Evolutionary conservation across 1,140 invertebrate genomes (phyloP).

Genomic region (Ostrea denselamellosa): DNA sequence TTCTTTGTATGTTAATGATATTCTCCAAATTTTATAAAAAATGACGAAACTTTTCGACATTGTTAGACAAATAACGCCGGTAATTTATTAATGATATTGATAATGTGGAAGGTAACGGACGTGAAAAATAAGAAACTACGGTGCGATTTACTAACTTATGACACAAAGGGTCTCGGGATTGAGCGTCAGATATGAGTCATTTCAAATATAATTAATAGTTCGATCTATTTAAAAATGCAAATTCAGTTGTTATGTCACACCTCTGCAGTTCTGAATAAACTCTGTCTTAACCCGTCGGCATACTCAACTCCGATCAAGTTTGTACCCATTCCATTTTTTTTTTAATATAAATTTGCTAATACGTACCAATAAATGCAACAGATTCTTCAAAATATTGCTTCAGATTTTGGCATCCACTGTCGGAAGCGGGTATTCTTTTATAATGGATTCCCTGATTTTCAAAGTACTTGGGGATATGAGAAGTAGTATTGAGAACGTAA

Average conservation of each 20-base stretch:
- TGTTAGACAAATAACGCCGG: neutral
- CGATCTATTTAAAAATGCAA: slow-evolving; percentile 18
- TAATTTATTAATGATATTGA: neutral
- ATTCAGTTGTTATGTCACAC: neutral
- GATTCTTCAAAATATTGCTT: slow-evolving; percentile 95
- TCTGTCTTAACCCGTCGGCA: neutral
- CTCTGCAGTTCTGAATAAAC: neutral
- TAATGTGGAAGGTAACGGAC: neutral
- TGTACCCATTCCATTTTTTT: neutral
- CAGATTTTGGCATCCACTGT: slow-evolving; percentile 92
- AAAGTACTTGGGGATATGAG: slow-evolving; percentile 86
- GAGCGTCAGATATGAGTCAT: slow-evolving; percentile 23
- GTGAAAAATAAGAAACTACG: neutral
- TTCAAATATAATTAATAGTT: slow-evolving; percentile 7
- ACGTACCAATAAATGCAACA: slow-evolving; percentile 93
- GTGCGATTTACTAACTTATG: neutral
- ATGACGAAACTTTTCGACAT: neutral
- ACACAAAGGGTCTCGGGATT: neutral
- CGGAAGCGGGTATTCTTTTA: slow-evolving; percentile 90
- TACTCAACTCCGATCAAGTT: neutral
- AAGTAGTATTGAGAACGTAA: slow-evolving; percentile 88
- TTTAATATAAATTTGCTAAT: neutral
- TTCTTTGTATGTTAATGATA: slow-evolving; percentile 7
- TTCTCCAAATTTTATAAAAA: neutral
- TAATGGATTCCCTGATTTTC: slow-evolving; percentile 86